Conservation (phyloP, 2,888 invertebrate genomes). For the Hydrotaea cyrtoneurina region DNA sequence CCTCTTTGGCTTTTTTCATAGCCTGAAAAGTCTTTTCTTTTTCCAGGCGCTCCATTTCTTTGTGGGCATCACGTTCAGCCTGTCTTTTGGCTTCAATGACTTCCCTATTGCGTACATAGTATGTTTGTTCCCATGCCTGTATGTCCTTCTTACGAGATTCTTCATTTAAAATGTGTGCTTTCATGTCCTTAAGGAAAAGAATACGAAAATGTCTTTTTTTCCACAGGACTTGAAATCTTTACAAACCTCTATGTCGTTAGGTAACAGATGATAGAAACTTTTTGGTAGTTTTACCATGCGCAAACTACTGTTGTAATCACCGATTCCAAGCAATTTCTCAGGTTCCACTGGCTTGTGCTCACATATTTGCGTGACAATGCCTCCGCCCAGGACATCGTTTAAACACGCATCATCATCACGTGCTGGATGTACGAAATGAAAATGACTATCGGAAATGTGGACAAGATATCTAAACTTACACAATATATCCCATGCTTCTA, state of each 20-base stretch:
- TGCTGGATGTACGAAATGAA: conserved; percentile 70
- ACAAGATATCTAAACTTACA: conserved; percentile 67
- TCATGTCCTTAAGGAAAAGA: conserved; percentile 73
- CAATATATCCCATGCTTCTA: conserved; percentile 91
- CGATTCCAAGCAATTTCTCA: conserved; percentile 85
- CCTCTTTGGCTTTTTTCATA: conserved; percentile 72
- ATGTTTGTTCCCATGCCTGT: conserved; percentile 84
- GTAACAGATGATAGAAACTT: conserved; percentile 82
- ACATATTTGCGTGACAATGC: conserved; percentile 84
- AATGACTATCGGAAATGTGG: background rate
- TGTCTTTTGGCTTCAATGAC: conserved; percentile 78
- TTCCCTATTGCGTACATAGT: conserved; percentile 81
- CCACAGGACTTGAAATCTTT: background rate
- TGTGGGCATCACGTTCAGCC: conserved; percentile 81
- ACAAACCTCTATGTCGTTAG: conserved; percentile 80
- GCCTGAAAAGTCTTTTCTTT: conserved; percentile 71
- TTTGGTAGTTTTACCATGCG: conserved; percentile 84
- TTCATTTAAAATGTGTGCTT: conserved; percentile 82
- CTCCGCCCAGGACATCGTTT: conserved; percentile 85
- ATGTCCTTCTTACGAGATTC: conserved; percentile 76
- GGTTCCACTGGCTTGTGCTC: conserved; percentile 83
- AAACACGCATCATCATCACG: conserved; percentile 83
- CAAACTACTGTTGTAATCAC: conserved; percentile 86
- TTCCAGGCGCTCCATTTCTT: conserved; percentile 81
- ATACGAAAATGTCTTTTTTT: conserved; percentile 56